A percentile compares a stretch with the other conserved stretches of the same genome.
These are phyloP conservation scores for Aromia moschata DNA, from an alignment of 2,888 invertebrate species.

Conservation along the genomic window DNA sequence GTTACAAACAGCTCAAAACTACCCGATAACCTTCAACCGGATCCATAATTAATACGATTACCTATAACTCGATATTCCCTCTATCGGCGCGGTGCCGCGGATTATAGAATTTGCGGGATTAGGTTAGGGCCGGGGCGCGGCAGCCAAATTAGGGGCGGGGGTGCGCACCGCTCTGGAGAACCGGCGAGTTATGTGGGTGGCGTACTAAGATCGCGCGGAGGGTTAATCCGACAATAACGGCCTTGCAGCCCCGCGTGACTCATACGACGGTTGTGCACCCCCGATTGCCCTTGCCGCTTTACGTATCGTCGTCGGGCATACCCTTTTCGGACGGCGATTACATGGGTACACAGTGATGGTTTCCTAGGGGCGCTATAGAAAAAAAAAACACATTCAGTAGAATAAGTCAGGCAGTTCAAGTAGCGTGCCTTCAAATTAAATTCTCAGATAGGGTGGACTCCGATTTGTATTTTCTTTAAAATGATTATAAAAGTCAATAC, in stretches of 20 bases:
- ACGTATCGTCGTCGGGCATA: conserved; percentile 24
- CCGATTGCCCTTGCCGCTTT: conserved; percentile 35
- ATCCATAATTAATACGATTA: conserved; percentile 33
- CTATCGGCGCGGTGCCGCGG: conserved; percentile 28
- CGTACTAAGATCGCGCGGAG: conserved; percentile 36
- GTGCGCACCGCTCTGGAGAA: conserved; percentile 11
- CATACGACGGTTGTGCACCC: conserved; percentile 38
- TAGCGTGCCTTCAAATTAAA: no score
- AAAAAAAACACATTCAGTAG: no score
- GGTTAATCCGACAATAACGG: conserved; percentile 45
- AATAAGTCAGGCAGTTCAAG: no score
- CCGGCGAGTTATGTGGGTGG: conserved; percentile 24
- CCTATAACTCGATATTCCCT: conserved; percentile 26
- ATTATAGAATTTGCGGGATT: conserved; percentile 41
- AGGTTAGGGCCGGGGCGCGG: conserved; percentile 28
- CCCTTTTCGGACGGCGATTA: no score
- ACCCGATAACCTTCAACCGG: conserved; percentile 15
- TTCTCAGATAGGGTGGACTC: no score
- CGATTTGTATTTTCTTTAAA: no score
- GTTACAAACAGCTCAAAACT: conserved; percentile 13
- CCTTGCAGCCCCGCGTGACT: conserved; percentile 40
- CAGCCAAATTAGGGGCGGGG: conserved; percentile 29
- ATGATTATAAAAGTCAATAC: no score
- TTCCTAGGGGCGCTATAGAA: no score
- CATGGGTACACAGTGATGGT: no score